Conservation (phyloP, 2,113 vertebrate species). For the Oreochromis spilurus region DNA sequence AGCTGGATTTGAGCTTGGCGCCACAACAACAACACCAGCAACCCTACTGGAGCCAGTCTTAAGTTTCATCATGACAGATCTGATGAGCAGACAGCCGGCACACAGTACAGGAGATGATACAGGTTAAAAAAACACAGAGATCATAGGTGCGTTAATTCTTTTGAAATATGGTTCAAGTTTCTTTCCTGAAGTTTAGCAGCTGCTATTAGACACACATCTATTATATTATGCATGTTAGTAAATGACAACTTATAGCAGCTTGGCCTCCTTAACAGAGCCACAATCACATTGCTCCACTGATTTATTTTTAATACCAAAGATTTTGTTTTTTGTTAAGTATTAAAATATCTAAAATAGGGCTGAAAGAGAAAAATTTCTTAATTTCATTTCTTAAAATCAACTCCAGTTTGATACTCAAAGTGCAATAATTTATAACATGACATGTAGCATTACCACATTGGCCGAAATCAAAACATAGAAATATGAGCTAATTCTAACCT, state of each 20-base stretch:
- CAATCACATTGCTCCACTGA: not conserved
- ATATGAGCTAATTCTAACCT: not conserved
- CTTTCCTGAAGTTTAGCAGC: not conserved
- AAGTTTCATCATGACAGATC: slow-evolving; percentile 80
- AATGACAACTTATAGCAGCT: not conserved
- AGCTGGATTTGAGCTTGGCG: slow-evolving; percentile 62
- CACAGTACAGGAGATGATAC: not conserved
- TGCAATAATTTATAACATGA: not conserved
- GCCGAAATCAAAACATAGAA: not conserved
- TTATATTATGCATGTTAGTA: not conserved
- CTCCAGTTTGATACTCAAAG: not conserved
- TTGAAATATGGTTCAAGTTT: not conserved
- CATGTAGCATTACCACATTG: not conserved
- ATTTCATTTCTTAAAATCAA: not conserved
- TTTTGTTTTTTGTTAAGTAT: not conserved
- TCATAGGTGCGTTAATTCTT: not conserved
- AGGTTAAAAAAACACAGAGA: not conserved
- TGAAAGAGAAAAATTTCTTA: not conserved
- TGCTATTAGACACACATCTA: not conserved
- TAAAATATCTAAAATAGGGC: not conserved
- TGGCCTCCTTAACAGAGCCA: not conserved
- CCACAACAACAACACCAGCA: slow-evolving; percentile 83
- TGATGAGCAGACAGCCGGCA: slow-evolving; percentile 27
- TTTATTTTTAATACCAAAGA: not conserved
- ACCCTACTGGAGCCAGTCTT: slow-evolving; percentile 76